A percentile compares a stretch with the other conserved stretches of the same genome.
phyloP scores from a whole-genome alignment of 2,888 invertebrate genomes.

The Diplolepis rosae region DNA sequence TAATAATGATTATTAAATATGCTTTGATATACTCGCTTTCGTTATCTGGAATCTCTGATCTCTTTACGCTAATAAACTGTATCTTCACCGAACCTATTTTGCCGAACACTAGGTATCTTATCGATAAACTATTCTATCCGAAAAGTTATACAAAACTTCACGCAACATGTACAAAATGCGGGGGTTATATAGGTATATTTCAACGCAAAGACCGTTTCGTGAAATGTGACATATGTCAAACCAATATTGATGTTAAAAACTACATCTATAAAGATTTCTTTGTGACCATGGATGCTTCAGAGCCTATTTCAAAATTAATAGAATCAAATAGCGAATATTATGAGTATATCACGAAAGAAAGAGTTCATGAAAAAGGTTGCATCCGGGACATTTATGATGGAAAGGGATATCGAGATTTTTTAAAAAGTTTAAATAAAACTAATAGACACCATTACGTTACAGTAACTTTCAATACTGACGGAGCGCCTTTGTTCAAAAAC shows the following conservation, averaged over 20 bases:
- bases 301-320: slow-evolving; percentile 1
- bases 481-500: slow-evolving; percentile 40
- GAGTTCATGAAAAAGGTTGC: neutral
- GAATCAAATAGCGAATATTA: slow-evolving; percentile 18
- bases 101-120: too few species aligned
- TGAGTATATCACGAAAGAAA: neutral
- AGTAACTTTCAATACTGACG: slow-evolving; percentile 44
- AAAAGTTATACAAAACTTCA: slow-evolving; percentile 14
- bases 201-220: neutral
- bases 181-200: slow-evolving; percentile 1
- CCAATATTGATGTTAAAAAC: neutral
- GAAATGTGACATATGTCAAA: neutral
- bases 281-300: neutral
- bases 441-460: slow-evolving; percentile 33
- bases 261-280: slow-evolving; percentile 7
- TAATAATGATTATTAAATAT: slow-evolving; percentile 4
- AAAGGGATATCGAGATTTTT: slow-evolving; percentile 33
- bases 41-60: neutral
- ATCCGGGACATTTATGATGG: slow-evolving; percentile 34
- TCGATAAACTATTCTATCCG: slow-evolving; percentile 6
- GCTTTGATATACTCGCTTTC: neutral
- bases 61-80: neutral
- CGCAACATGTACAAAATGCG: slow-evolving; percentile 2
- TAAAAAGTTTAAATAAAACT: slow-evolving; percentile 11
- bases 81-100: too few species aligned